These are phyloP conservation scores for Myotis daubentonii DNA, from an alignment of 2,797 vertebrate genomes.

Conservation along the genomic window DNA sequence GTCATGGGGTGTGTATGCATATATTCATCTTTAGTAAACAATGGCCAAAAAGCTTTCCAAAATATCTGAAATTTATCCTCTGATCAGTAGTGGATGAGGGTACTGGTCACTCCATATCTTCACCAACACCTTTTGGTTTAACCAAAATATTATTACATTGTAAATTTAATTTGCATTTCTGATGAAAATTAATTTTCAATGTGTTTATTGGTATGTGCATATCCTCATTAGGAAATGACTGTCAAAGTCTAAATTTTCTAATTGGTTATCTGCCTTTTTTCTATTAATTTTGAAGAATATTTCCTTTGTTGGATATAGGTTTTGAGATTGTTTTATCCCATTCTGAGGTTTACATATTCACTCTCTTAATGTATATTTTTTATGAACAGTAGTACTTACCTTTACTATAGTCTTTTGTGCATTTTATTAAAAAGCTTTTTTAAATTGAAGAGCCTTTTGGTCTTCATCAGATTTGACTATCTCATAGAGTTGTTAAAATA, in stretches of 20 bases:
- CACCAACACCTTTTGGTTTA: neutral
- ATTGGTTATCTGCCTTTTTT: neutral
- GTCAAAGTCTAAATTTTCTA: too few species aligned
- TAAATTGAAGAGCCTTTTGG: neutral
- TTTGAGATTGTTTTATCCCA: slow-evolving; percentile 20
- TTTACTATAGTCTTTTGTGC: neutral
- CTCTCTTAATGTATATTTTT: neutral
- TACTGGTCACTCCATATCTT: too few species aligned
- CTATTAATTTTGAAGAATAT: neutral
- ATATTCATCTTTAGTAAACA: neutral
- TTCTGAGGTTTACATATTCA: neutral
- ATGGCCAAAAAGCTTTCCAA: neutral
- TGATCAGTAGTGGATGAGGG: neutral
- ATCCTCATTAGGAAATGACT: neutral
- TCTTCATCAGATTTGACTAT: neutral
- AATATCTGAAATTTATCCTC: neutral
- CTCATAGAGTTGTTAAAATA: neutral
- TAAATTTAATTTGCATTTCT: neutral
- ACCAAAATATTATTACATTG: neutral
- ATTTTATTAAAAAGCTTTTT: neutral
- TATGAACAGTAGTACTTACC: neutral
- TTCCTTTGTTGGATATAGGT: neutral
- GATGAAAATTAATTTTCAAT: neutral
- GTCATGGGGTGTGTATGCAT: neutral
- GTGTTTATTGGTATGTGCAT: neutral